Evolutionary conservation across 2,113 vertebrate species (phyloP), one percentile per base, ranked within the genome.

Genomic region (Holacanthus passer): DNA sequence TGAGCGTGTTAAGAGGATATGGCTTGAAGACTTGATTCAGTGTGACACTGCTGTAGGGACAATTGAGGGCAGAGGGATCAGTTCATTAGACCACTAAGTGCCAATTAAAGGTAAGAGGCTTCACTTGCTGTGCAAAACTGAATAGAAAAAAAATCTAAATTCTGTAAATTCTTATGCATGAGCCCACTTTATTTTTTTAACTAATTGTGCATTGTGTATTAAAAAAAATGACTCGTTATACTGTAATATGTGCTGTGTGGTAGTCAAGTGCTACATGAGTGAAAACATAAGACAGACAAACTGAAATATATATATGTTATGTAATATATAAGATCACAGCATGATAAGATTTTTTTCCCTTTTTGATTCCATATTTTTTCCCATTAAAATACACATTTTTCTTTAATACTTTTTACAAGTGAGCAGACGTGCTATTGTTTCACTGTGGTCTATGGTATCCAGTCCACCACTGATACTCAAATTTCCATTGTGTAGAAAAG

Each of bases 51-150:
- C 6, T 2, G 37, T 14, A 60, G 6, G 10, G 29, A 24, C 9
- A 53, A 31, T 22, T 45, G 12, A 55, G 27, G 29, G 27, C 24
- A 37, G 19, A 77, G 6, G 2, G 32, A 47, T 37, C 9, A 4
- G 11, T 58, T 62, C 22, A 43, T 12, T 24, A 31, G 7, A 48
- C 3, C 22, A 24, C 3, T 24, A 3, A 10, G 11, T 19, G 5
- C 1, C 39, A 2, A 0, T 9, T n/a, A 1, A 70, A 81, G 77
- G 83, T 91, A 86, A 52, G 81, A 71, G 1, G 2, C 7, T 73
- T 73, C 2, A 22, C 6, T 58, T 67, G 37, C 32, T 2, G 69
- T 9, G 13, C 7, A 53, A 29, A 71, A 24, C 32, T n/a, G 1
- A 1, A 76, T 2, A 2, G 59, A 47, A 41, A 27, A 17, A 24